Evolutionary conservation across 2,113 vertebrate species (phyloP).

Genomic region (Hemiscyllium ocellatum): DNA sequence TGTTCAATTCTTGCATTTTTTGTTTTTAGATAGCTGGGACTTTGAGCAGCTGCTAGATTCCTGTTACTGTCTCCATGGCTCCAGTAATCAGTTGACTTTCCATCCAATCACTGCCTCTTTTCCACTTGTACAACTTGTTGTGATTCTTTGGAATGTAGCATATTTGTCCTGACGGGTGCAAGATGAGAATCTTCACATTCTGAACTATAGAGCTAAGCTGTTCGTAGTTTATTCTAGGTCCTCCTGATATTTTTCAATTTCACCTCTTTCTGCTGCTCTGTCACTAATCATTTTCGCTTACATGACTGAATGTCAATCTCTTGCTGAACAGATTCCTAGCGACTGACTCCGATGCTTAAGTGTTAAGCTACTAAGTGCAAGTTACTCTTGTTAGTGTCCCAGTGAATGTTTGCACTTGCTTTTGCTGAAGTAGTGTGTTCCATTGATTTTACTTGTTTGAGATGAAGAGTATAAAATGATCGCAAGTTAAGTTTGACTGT

Average conservation of each 20-base stretch:
- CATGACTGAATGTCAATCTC: background rate
- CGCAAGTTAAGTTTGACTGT: no score
- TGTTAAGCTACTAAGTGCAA: background rate
- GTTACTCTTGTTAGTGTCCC: no score
- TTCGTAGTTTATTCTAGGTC: no score
- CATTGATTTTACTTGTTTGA: no score
- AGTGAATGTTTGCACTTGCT: no score
- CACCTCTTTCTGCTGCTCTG: no score
- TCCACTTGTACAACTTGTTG: background rate
- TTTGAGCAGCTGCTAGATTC: background rate
- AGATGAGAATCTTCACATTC: no score
- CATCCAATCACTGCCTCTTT: background rate
- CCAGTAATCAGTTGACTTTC: no score
- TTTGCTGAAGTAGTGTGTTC: no score
- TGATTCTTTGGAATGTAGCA: background rate
- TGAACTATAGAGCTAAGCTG: no score
- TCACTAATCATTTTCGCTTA: background rate
- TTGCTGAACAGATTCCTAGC: background rate
- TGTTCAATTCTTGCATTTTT: background rate
- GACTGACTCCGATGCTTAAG: background rate
- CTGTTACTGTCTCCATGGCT: background rate
- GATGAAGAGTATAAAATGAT: no score
- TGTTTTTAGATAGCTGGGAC: background rate
- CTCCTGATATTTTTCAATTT: no score
- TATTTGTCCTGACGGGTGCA: background rate